Base-by-base conservation (phyloP, 2,797 vertebrate species). In the Gadopsis bispinosus region DNA sequence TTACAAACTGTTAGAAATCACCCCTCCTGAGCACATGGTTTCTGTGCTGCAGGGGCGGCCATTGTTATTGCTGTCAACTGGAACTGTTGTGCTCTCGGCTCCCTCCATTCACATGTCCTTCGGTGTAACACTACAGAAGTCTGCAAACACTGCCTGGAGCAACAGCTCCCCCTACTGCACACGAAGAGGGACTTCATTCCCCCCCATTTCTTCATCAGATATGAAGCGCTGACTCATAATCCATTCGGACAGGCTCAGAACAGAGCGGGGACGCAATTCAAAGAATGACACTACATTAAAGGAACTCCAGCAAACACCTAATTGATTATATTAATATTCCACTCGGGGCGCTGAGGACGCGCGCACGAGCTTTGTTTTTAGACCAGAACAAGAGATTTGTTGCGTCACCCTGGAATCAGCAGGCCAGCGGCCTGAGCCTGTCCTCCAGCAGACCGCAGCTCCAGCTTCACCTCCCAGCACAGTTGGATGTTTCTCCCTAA, bases 121-220 rank as follows among this genome's bases (percentile, higher is more conserved):
- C 62, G 76, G 54, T 59, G 62, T 16, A 67, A 55, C 43, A 14
- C n/a, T 55, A 10, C 1, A 19, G 1, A 43, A 11, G 58, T 20
- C 29, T 76, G 65, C 54, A 76, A 5, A 65, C 5, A 12, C 61
- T n/a, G 69, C 72, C 86, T 91, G 91, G 89, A 93, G 72, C 93
- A 85, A 94, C 94, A 95, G 84, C 83, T 91, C 92, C 94, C 93
- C 94, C 95, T 95, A 87, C 89, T 89, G 95, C 85, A 86, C 35
- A 1, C 13, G 6, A n/a, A 20, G 16, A 45, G 39, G 20, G 7
- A 47, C 69, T 59, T 12, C 12, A 9, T 37, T 31, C 48, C 14
- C 41, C 9, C 48, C 17, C 31, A 20, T 8, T 48, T 73, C 75
- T 66, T 56, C 60, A 77, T 73, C 69, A 76, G 84, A 85, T 69